Evolutionary conservation across 2,797 vertebrate genomes (phyloP), one percentile per base, ranked within the genome.

Genomic region (Onychomys torridus): DNA sequence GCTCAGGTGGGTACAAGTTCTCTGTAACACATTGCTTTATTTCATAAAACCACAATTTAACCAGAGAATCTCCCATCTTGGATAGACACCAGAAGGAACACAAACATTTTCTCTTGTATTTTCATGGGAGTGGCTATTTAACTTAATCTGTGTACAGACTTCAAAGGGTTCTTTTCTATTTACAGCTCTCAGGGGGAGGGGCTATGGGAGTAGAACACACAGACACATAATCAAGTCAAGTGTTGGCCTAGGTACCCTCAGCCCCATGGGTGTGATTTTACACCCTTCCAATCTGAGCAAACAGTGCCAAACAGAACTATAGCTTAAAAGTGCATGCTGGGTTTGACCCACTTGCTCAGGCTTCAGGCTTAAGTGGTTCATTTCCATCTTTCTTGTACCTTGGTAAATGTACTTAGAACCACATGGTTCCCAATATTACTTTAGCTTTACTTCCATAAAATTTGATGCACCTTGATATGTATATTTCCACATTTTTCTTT

Each of bases 401-500:
- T 79, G n/a, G 12, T 86, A 29, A 52, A 78, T 90, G 75, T 96
- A 40, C 57, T 93, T 81, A 96, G 93, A 78, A 52, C 65, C 49
- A 23, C 37, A 25, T 0, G 55, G 73, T 77, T 92, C 25, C 21
- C 57, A 6, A 23, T 90, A 29, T 43, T 77, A 13, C 40, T 46
- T 85, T 90, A 79, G 46, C 59, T 91, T 21, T 40, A 3, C 73
- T 90, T 13, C 21, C 7, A 25, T 89, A 59, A 85, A 87, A 71
- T 78, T 97, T 88, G 88, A n/a, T 23, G 32, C 34, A 32, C 11
- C 23, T 52, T 61, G 93, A 65, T 85, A 17, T 10, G 65, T 17
- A 14, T 92, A 86, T 92, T 95, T 96, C 46, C 76, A 40, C 88
- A 52, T 37, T 95, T 95, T 55, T n/a, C 23, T 65, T 96, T 96